These are phyloP conservation scores for Trididemnum miniatum DNA, from an alignment of 23 tunicate species.

Conservation along the genomic window DNA sequence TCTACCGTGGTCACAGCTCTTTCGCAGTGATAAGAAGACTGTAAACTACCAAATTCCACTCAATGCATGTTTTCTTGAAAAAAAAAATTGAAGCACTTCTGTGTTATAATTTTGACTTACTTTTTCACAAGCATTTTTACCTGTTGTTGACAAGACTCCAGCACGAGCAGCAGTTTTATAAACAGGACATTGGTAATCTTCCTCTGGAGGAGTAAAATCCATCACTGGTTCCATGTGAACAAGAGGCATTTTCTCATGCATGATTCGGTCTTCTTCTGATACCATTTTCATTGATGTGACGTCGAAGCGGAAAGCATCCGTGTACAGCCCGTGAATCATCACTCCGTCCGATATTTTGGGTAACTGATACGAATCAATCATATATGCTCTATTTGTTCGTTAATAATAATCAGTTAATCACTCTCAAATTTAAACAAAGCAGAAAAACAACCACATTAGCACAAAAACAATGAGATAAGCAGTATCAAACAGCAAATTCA, in stretches of 20 bases:
- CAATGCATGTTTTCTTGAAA: no score
- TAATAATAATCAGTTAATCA: no score
- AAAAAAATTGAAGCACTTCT: not conserved
- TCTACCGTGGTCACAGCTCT: no score
- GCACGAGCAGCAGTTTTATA: conserved; percentile 84
- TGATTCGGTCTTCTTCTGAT: conserved; percentile 62
- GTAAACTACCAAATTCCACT: no score
- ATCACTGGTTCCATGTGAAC: conserved; percentile 90
- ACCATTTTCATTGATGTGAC: conserved; percentile 59
- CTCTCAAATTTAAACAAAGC: no score
- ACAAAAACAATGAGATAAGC: no score
- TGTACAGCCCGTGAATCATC: conserved; percentile 77
- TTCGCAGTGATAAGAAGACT: no score
- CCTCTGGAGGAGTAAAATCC: conserved; percentile 80
- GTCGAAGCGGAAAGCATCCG: conserved; percentile 89
- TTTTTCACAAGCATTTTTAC: no score
- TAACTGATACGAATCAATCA: conserved; percentile 44
- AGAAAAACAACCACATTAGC: no score
- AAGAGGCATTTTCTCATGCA: conserved; percentile 84
- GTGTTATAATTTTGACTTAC: no score
- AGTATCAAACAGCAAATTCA: no score
- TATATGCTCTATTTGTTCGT: no score
- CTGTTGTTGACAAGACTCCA: conserved; percentile 94
- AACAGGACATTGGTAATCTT: conserved; percentile 84
- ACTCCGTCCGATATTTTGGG: conserved; percentile 78